Conservation (phyloP, 2,888 invertebrate genomes). For the Cloeon dipterum region DNA sequence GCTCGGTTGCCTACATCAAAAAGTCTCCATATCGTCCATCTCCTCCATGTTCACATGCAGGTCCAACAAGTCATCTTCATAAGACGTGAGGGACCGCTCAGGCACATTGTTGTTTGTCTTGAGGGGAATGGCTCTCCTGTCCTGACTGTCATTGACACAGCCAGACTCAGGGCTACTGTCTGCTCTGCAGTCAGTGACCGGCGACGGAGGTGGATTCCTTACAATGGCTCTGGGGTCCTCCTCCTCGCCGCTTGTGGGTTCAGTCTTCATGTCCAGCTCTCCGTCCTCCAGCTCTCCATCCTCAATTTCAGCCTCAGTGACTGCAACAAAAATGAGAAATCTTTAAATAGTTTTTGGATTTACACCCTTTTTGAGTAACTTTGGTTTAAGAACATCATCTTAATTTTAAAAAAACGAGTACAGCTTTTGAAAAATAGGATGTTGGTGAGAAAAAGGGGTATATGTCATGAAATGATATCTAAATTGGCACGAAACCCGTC, state of each 20-base stretch:
- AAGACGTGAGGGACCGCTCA: background rate
- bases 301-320: no score
- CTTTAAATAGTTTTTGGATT: no score
- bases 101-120: background rate
- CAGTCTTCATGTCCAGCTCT: no score
- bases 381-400: background rate
- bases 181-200: constrained; percentile 44
- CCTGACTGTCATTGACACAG: no score
- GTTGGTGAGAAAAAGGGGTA: no score
- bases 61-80: background rate
- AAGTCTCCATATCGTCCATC: background rate
- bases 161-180: constrained; percentile 27
- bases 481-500: no score
- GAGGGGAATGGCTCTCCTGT: background rate
- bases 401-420: no score
- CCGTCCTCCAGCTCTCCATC: no score
- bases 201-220: constrained; percentile 60
- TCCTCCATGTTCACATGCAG: background rate
- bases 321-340: no score
- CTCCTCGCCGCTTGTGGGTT: constrained; percentile 16
- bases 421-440: no score
- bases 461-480: no score
- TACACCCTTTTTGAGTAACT: background rate
- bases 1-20: no score
- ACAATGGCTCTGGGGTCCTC: constrained; percentile 20